Base-by-base conservation (phyloP, 2,797 vertebrate species). In the Pelobates cultripes region DNA sequence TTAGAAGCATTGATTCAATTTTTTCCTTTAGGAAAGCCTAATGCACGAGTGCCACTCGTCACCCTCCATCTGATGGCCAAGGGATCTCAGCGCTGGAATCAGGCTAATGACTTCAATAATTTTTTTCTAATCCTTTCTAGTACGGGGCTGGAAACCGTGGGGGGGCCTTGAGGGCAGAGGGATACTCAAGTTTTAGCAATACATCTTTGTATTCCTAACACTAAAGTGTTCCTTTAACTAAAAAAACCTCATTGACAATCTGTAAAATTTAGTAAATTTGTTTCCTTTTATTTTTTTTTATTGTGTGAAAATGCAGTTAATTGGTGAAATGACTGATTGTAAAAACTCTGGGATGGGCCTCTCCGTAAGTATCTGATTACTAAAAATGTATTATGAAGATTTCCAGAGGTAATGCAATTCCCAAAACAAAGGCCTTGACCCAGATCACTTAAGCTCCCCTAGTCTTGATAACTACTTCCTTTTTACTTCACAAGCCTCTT, bases 331-430 rank as follows among this genome's bases (percentile, higher is more conserved):
- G 15, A 57, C 4, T 70, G 57, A 14, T 53, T 28, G 4, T 43
- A 44, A 28, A 47, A 44, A 76, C 3, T 55, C 42, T 67, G 45
- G 12, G 40, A 43, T 44, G 47, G 43, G 68, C 17, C 68, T 68
- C 80, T 66, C 3, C 7, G 75, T n/a, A 73, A 57, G 66, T 77
- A 77, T 77, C 80, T 4, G 4, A 77, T 82, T 82, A 77, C 75
- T 45, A 77, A 41, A 40, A 43, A 28, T 76, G 8, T 70, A 74
- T 74, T 60, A 41, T 40, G 55, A 70, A 28, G 43, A 77, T 77
- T 76, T 71, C 68, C 57, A 66, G 60, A 57, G 60, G 80, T 57
- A 64, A 66, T 77, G 13, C 47, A 44, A 68, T 41, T 77, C 80
- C 61, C 80, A 13, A 68, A 78, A 68, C 41, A n/a, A 6, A 61